Evolutionary conservation across 2,113 vertebrate genomes (phyloP), one percentile per base, ranked within the genome.

Genomic region (Lophura nycthemera): DNA sequence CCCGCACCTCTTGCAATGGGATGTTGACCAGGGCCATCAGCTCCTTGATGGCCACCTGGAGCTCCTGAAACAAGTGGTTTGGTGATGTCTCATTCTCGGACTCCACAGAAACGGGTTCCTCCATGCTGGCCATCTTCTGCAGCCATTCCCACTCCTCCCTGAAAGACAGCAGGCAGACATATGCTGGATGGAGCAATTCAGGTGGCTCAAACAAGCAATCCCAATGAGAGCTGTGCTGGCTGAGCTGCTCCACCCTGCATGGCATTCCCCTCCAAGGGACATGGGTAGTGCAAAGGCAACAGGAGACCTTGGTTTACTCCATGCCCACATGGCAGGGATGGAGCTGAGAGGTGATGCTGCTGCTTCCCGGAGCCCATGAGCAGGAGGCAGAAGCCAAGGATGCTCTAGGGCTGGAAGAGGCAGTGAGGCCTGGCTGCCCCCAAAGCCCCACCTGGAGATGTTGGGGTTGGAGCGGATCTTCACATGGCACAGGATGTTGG

Each of bases 91-190:
- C 98, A 16, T 97, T 75, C 47, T 98, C 97, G 16, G 92, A 82
- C 70, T 98, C 98, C 16, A 85, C 95, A 88, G 97, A 92, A 86
- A 95, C 14, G 1, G 98, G 89, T 78, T 98, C 98, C 4, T 99
- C 98, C 75, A 98, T 36, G 0, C 92, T 97, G 90, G 86, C 96
- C 96, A 98, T 97, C 9, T 97, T 98, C 95, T 98, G 98, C 74
- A 99, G 97, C 98, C 98, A 99, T 96, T 98, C 98, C 99, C 98
- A 99, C 95, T 99, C 99, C 87, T 99, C 98, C 93, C 99, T 99
- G 71, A 45, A 88, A 56, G 88, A 83, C 18, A 34, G 21, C 48
- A 89, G 77, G 91, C 5, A 64, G 52, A 59, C 13, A 74, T 0
- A 1, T 50, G 40, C 38, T 83, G 59, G 47, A 73, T 15, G 16